Evolutionary conservation across 2,113 vertebrate species (phyloP).

Genomic region (Limnothrissa miodon): DNA sequence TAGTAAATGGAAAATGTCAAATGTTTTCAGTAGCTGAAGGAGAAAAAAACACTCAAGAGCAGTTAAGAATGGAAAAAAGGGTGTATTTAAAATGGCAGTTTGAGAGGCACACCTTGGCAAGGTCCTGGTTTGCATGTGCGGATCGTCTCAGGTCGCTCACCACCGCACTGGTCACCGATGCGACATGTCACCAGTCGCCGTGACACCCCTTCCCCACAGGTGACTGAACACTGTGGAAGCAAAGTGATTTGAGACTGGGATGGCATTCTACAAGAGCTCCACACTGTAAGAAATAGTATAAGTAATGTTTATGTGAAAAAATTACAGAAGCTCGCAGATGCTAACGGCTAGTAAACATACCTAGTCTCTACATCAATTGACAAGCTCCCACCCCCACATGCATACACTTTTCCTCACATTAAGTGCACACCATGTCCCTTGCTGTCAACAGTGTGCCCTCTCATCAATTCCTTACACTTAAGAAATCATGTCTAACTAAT

Average conservation of each 20-base stretch:
- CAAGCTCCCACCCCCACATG: too few relatives aligned
- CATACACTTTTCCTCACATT: too few relatives aligned
- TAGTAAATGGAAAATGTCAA: neutral
- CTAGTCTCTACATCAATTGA: too few relatives aligned
- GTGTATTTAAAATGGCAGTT: neutral
- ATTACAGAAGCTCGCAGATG: too few relatives aligned
- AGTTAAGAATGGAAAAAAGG: neutral
- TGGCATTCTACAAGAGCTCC: neutral
- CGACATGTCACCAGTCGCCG: slow-evolving; percentile 81
- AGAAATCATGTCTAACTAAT: too few relatives aligned
- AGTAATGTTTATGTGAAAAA: too few relatives aligned
- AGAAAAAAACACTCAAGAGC: neutral
- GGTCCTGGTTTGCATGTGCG: slow-evolving; percentile 76
- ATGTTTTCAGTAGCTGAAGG: neutral
- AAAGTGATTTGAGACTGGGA: neutral
- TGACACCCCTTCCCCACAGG: slow-evolving; percentile 87
- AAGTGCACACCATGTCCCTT: too few relatives aligned
- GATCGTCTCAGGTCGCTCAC: slow-evolving; percentile 79
- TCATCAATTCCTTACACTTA: too few relatives aligned
- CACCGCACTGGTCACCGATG: slow-evolving; percentile 77
- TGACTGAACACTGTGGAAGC: slow-evolving; percentile 82
- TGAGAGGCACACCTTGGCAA: slow-evolving; percentile 78
- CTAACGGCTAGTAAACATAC: too few relatives aligned
- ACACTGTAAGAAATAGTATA: too few relatives aligned
- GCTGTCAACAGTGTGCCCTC: too few relatives aligned